Conservation (phyloP, 2,888 invertebrate genomes). For the Cantharis lateralis region DNA sequence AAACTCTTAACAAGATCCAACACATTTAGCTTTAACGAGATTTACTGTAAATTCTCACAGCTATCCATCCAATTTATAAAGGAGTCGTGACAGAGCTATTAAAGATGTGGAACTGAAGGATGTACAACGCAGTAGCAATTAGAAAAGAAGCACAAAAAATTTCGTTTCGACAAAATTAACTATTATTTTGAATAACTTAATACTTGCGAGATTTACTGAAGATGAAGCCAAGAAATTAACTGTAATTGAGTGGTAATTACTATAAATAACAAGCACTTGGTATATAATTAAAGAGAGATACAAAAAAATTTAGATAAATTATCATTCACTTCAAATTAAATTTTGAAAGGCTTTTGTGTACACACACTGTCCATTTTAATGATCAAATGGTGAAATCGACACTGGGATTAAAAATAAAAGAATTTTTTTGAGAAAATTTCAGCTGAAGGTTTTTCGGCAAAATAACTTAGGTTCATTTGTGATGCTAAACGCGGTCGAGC, state of each 20-base stretch:
- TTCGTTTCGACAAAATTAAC: background rate
- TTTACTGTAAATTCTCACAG: conserved; percentile 23
- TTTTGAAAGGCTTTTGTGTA: background rate
- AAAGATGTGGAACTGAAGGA: conserved; percentile 23
- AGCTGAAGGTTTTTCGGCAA: conserved; percentile 16
- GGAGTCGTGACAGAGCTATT: conserved; percentile 36
- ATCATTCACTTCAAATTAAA: background rate
- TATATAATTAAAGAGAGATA: background rate
- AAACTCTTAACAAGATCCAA: conserved; percentile 27
- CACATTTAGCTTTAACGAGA: conserved; percentile 26
- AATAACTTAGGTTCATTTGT: conserved; percentile 49
- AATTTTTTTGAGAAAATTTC: background rate
- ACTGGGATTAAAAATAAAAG: background rate
- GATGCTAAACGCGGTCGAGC: conserved; percentile 50
- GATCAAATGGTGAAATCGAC: background rate
- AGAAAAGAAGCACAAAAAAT: conserved; percentile 2
- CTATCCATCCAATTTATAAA: conserved; percentile 24
- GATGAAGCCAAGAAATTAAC: background rate
- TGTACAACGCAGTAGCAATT: conserved; percentile 22
- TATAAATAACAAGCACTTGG: background rate
- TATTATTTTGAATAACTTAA: background rate
- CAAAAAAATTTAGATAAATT: background rate
- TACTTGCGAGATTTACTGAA: background rate
- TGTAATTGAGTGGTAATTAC: background rate
- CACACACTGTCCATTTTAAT: background rate